Conservation (phyloP, 2,113 vertebrate genomes). For the Prinia subflava region DNA sequence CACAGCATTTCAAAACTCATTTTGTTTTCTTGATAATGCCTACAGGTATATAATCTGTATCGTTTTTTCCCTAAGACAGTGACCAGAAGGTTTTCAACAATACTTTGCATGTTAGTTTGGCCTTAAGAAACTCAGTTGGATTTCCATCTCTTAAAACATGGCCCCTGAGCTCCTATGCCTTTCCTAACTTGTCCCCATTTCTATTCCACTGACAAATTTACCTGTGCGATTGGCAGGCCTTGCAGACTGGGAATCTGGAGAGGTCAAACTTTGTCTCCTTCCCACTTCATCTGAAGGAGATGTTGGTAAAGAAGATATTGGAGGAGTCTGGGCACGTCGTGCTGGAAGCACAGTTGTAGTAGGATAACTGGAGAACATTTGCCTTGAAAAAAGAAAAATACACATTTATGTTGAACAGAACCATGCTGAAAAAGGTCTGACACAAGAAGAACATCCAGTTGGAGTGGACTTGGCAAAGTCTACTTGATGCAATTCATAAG, state of each 20-base stretch:
- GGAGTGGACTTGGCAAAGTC: background rate
- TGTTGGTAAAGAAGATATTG: constrained; percentile 91
- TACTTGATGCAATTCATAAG: background rate
- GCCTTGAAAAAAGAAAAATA: constrained; percentile 71
- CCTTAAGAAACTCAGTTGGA: background rate
- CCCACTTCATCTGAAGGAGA: constrained; percentile 95
- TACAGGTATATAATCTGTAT: background rate
- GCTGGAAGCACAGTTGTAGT: constrained; percentile 89
- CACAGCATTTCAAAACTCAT: background rate
- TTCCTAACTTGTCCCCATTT: background rate
- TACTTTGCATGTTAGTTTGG: background rate
- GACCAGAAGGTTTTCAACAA: background rate
- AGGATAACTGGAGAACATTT: constrained; percentile 99
- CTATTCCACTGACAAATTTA: background rate
- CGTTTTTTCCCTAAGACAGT: background rate
- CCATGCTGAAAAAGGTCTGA: background rate
- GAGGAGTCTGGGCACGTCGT: constrained; percentile 93
- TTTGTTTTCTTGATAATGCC: background rate
- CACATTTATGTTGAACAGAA: background rate
- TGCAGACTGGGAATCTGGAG: constrained; percentile 89
- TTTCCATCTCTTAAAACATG: background rate
- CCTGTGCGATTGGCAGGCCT: constrained; percentile 88
- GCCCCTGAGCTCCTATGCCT: background rate
- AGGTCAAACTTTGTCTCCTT: constrained; percentile 92
- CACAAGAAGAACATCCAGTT: background rate